Evolutionary conservation across 2,888 invertebrate species (phyloP).

Genomic region (Sabellastarte sp.): DNA sequence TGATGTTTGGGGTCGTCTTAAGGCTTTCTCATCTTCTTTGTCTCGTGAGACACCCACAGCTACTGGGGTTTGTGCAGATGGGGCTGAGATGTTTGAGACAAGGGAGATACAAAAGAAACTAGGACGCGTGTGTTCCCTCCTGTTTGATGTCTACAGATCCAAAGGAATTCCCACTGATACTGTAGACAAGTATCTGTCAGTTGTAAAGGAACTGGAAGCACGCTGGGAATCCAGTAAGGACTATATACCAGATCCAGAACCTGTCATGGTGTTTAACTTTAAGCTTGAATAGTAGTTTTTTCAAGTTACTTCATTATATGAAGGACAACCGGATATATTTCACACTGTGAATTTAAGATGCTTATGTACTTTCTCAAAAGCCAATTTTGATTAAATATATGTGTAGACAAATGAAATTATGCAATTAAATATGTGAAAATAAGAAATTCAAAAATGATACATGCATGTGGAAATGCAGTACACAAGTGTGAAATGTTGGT

Average conservation of each 20-base stretch:
- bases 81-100: slow-evolving; percentile 18
- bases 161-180: slow-evolving; percentile 19
- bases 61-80: slow-evolving; percentile 21
- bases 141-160: slow-evolving; percentile 21
- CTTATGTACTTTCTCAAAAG: too few relatives aligned
- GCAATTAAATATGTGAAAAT: too few relatives aligned
- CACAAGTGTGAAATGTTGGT: too few relatives aligned
- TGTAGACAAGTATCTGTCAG: slow-evolving; percentile 18
- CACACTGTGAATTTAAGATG: too few relatives aligned
- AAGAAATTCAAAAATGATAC: too few relatives aligned
- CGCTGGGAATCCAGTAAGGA: background rate
- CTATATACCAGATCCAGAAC: background rate
- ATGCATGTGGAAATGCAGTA: too few relatives aligned
- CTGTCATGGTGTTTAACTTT: background rate
- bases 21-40: slow-evolving; percentile 27
- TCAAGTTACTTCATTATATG: too few relatives aligned
- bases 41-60: slow-evolving; percentile 23
- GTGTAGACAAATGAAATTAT: too few relatives aligned
- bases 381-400: too few relatives aligned
- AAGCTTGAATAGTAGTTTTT: background rate
- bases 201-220: slow-evolving; percentile 21
- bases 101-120: slow-evolving; percentile 16
- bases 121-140: slow-evolving; percentile 12
- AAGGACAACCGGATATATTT: too few relatives aligned
- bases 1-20: slow-evolving; percentile 31